These are phyloP conservation scores for Apteryx owenii DNA, from an alignment of 2,113 vertebrate species.

Conservation along the genomic window DNA sequence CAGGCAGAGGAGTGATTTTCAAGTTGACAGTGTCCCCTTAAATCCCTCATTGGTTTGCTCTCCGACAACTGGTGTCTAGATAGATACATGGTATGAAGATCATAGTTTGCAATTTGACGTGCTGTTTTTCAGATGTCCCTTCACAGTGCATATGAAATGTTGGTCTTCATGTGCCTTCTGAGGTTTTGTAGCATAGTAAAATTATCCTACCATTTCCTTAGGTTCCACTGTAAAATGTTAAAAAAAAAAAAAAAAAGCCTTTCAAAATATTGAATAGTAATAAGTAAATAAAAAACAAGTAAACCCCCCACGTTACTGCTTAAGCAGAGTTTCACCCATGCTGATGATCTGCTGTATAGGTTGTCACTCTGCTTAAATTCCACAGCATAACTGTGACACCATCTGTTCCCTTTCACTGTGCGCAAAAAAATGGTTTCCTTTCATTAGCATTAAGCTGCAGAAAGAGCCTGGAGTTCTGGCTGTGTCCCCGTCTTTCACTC, in stretches of 20 bases:
- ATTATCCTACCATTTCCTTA: not conserved
- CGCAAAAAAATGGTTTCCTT: slow-evolving; percentile 70
- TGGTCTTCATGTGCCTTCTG: not conserved
- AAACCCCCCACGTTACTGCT: slow-evolving; percentile 15
- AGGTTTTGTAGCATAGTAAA: not conserved
- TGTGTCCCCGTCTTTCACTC: slow-evolving; percentile 33
- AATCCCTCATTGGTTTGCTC: not conserved
- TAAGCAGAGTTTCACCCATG: slow-evolving; percentile 42
- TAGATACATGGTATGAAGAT: not conserved
- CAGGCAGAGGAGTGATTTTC: slow-evolving; percentile 31
- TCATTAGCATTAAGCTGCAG: slow-evolving; percentile 69
- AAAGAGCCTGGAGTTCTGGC: slow-evolving; percentile 51
- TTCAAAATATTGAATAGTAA: not conserved
- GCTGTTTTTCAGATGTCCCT: not conserved
- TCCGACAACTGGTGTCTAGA: not conserved
- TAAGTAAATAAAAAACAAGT: slow-evolving; percentile 42
- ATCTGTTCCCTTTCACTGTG: slow-evolving; percentile 72
- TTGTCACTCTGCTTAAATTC: slow-evolving; percentile 72
- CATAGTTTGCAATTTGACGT: not conserved
- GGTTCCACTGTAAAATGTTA: not conserved
- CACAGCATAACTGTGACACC: slow-evolving; percentile 72
- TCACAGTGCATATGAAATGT: not conserved
- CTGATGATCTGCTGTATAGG: slow-evolving; percentile 60
- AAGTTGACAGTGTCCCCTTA: not conserved
- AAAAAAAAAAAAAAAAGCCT: not conserved